Percentiles rank a stretch among this genome's conserved stretches.
Conservation (phyloP, 2,113 vertebrate genomes). For the Prolemur simus region DNA sequence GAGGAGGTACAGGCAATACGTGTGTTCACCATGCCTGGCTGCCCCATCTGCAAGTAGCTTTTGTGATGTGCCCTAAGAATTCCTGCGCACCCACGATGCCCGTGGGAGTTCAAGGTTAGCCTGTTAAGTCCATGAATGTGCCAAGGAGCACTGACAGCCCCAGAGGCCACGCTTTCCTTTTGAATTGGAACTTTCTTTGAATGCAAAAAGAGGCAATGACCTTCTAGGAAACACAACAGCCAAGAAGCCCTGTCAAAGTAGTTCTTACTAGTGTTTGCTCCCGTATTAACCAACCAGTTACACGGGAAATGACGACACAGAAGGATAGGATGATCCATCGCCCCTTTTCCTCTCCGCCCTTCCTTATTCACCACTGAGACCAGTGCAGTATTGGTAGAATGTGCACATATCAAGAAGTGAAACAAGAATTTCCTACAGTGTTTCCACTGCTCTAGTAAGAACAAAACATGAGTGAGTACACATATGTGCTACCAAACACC, state of each 20-base stretch:
- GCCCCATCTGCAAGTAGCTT: too few species aligned
- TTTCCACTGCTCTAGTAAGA: not conserved
- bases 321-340: not conserved
- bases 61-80: not conserved
- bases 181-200: not conserved
- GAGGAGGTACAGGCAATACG: not conserved
- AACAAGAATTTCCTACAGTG: not conserved
- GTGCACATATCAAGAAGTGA: not conserved
- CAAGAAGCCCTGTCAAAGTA: not conserved
- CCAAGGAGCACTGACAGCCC: fast-evolving
- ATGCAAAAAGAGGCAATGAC: not conserved
- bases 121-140: not conserved
- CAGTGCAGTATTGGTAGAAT: not conserved
- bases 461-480: not conserved
- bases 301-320: too few species aligned
- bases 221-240: not conserved
- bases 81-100: not conserved
- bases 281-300: not conserved
- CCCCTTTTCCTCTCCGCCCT: not conserved
- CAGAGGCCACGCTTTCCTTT: not conserved
- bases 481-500: not conserved
- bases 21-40: not conserved
- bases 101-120: too few species aligned
- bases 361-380: not conserved
- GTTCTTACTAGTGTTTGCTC: not conserved